Conservation (phyloP, 2,797 vertebrate genomes). For the Periophthalmus magnuspinnatus region DNA sequence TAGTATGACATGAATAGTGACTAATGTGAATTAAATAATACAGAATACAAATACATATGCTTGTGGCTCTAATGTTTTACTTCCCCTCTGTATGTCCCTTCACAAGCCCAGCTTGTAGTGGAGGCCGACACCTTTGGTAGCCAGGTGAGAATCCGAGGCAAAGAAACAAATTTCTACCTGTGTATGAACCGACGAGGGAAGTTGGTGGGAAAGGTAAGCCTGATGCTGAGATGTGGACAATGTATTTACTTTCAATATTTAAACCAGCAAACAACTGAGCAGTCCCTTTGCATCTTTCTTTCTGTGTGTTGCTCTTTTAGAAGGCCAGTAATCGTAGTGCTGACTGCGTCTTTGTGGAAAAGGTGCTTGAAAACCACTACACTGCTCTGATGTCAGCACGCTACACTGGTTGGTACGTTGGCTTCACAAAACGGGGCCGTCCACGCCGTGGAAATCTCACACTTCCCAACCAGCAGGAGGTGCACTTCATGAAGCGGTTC, state of each 20-base stretch:
- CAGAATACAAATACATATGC: background rate
- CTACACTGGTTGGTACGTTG: slow-evolving; percentile 82
- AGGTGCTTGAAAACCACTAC: slow-evolving; percentile 86
- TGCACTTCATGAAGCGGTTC: slow-evolving; percentile 86
- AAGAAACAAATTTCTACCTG: slow-evolving; percentile 84
- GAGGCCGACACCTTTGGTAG: slow-evolving; percentile 86
- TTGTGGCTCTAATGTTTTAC: slow-evolving; percentile 75
- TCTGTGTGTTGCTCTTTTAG: slow-evolving; percentile 59
- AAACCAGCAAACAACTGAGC: slow-evolving; percentile 50
- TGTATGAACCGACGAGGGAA: slow-evolving; percentile 85
- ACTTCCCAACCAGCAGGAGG: slow-evolving; percentile 82
- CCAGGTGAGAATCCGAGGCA: slow-evolving; percentile 85
- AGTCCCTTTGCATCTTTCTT: slow-evolving; percentile 35
- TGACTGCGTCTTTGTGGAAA: slow-evolving; percentile 85
- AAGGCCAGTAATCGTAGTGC: slow-evolving; percentile 82
- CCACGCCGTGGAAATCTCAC: slow-evolving; percentile 80
- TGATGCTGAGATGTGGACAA: slow-evolving; percentile 29
- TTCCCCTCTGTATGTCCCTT: slow-evolving; percentile 81
- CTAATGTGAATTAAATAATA: slow-evolving; percentile 30
- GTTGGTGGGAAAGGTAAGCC: slow-evolving; percentile 83
- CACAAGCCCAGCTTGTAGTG: slow-evolving; percentile 87
- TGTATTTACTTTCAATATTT: background rate
- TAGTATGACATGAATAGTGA: slow-evolving; percentile 1
- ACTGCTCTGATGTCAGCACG: slow-evolving; percentile 85
- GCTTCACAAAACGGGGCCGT: slow-evolving; percentile 82